phyloP scores from a whole-genome alignment of 2,113 vertebrate species.

The Acanthisitta chloris region DNA sequence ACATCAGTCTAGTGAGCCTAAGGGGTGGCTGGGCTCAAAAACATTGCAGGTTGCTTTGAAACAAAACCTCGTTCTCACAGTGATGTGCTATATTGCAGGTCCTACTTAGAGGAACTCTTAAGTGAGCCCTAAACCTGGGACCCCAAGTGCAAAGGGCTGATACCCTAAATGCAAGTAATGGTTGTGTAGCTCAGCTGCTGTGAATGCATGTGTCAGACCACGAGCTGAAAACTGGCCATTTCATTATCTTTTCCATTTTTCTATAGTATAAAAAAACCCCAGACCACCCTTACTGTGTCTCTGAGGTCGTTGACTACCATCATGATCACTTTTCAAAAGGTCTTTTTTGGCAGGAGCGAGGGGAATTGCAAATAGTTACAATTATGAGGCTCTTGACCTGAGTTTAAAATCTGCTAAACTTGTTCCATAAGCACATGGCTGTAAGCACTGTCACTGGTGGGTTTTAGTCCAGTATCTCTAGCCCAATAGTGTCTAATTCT shows the following conservation, averaged over 20 bases:
- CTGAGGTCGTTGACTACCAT: neutral
- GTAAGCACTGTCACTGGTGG: neutral
- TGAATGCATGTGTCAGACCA: neutral
- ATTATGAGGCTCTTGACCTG: neutral
- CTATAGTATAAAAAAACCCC: neutral
- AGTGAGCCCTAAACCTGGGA: neutral
- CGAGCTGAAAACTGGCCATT: neutral
- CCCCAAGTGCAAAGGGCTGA: neutral
- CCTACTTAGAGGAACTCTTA: neutral
- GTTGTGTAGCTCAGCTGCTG: rapidly evolving
- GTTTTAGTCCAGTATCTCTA: neutral
- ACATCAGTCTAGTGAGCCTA: neutral
- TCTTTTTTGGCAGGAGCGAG: neutral
- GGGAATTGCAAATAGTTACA: neutral
- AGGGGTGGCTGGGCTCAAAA: neutral
- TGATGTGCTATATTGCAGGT: neutral
- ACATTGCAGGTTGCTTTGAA: neutral
- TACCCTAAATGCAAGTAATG: neutral
- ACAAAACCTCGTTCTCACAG: neutral
- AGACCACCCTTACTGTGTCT: neutral
- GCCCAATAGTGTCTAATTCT: neutral
- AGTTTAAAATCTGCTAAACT: conserved; percentile 21
- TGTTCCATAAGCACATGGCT: neutral
- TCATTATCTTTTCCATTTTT: neutral
- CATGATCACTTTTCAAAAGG: neutral